phyloP scores from a whole-genome alignment of 1,140 invertebrate genomes.

The Drosophila mayri region DNA sequence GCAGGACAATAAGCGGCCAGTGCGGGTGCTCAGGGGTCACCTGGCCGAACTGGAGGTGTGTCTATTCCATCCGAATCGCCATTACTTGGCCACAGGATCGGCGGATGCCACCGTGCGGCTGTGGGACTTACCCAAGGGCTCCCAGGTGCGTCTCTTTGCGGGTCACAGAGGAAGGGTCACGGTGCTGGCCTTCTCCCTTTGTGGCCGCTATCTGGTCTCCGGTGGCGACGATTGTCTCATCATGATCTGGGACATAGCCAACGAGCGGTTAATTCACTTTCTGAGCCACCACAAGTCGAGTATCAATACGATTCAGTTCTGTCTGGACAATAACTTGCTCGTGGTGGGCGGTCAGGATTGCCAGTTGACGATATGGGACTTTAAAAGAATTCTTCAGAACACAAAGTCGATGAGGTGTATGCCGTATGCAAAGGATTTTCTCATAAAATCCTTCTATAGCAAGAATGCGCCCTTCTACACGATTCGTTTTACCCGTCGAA shows the following conservation, averaged over 20 bases:
- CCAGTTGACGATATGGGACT: conserved; percentile 55
- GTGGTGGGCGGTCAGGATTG: conserved; percentile 51
- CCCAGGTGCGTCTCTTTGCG: conserved; percentile 52
- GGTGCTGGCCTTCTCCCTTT: conserved; percentile 41
- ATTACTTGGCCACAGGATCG: conserved; percentile 65
- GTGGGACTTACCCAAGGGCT: conserved; percentile 49
- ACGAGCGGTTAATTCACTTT: conserved; percentile 16
- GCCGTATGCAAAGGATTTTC: not conserved
- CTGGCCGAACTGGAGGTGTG: conserved; percentile 47
- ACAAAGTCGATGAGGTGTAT: not conserved
- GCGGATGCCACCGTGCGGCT: conserved; percentile 52
- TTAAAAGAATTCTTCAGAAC: conserved; percentile 31
- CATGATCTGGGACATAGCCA: conserved; percentile 52
- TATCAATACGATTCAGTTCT: conserved; percentile 44
- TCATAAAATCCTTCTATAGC: conserved; percentile 31
- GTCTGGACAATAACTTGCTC: conserved; percentile 51
- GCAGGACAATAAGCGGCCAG: conserved; percentile 39
- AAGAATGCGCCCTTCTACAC: conserved; percentile 34
- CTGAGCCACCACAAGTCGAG: conserved; percentile 28
- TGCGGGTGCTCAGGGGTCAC: conserved; percentile 44
- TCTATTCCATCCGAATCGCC: conserved; percentile 57
- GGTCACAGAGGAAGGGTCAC: conserved; percentile 40
- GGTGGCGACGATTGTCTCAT: conserved; percentile 40
- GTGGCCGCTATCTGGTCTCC: conserved; percentile 55
- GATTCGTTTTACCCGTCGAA: conserved; percentile 38